Base-by-base conservation (phyloP, 1,140 invertebrate species). In the Philotrypesis tridentata region DNA sequence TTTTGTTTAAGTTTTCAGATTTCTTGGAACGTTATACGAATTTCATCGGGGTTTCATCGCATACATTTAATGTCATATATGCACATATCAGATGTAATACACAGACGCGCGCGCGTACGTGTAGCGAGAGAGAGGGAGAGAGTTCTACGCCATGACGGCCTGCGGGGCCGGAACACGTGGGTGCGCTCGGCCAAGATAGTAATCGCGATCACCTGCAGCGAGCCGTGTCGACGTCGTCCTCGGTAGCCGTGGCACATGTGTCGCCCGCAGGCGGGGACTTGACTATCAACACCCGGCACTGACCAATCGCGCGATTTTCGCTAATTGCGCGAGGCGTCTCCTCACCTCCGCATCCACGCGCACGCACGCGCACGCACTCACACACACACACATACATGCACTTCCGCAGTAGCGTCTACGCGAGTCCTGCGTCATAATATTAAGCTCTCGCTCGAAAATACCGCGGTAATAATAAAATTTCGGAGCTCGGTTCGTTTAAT, bases 121-220 rank as follows among this genome's bases (percentile, higher is more conserved):
- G 33, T 37, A 37, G n/a, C n/a, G n/a, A n/a, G n/a, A n/a, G n/a
- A n/a, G n/a, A n/a, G n/a, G n/a, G n/a, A n/a, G n/a, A n/a, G n/a
- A n/a, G n/a, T n/a, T n/a, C n/a, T 78, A 12, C 40, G 31, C 29
- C 25, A 25, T 29, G 77, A 74, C 73, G 76, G 83, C 83, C 83
- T 67, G 74, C 75, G 84, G 72, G 76, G 29, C 63, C 70, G 82
- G 68, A 82, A 85, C 87, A 88, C 86, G 88, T 88, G 88, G 87
- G 87, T 87, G 88, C 86, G 73, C 9, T 79, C 74, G 84, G 63
- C 81, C 84, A 73, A 77, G 82, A 83, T 84, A 83, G 71, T 14
- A 65, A 84, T 86, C 85, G 82, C 80, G 71, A 85, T 88, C 88
- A 88, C 87, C 88, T 89, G 87, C 88, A 85, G 83, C 31, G 27